Evolutionary conservation across 2,113 vertebrate genomes (phyloP), one percentile per base, ranked within the genome.

Genomic region (Pandion haliaetus): DNA sequence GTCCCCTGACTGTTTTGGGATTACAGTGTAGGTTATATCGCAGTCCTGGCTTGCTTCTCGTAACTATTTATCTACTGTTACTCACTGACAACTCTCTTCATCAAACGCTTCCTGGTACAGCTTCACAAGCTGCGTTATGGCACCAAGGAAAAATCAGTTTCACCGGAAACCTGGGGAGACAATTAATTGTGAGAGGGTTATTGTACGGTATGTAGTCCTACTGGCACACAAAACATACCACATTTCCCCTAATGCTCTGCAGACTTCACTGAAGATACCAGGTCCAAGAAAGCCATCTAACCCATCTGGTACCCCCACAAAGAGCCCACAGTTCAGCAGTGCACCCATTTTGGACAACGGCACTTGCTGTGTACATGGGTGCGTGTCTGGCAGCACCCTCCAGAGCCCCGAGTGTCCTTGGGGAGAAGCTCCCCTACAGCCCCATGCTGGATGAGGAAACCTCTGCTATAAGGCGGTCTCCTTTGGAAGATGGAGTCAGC

Each of bases 321-420:
- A 34, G 29, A 55, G 52, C 12, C 31, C 1, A 0, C 0, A 0
- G n/a, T 29, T 78, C 40, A 69, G 62, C 29, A 74, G 24, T 5
- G 9, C 18, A 58, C 25, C 23, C 4, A 0, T 38, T 83, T 42
- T 54, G 61, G 65, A 7, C 10, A 55, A 2, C 0, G 17, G 66
- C 5, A 6, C 26, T 66, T 0, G 0, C 38, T 65, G 86, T 73
- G 49, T 40, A 9, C 8, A 5, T 38, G 40, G 42, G 40, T 58
- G 23, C 24, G 2, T 4, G 7, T 24, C 58, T 86, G 58, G 23
- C 50, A 91, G 59, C 63, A 81, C 26, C 32, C 26, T 73, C n/a
- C 26, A 16, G 9, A 57, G 40, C 29, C 29, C 38, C 2, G 1
- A 16, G 16, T 31, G 19, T 40, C 32, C 71, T 45, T 0, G 0